Base-by-base conservation (phyloP, 2,797 vertebrate genomes). In the Mus spretus region DNA sequence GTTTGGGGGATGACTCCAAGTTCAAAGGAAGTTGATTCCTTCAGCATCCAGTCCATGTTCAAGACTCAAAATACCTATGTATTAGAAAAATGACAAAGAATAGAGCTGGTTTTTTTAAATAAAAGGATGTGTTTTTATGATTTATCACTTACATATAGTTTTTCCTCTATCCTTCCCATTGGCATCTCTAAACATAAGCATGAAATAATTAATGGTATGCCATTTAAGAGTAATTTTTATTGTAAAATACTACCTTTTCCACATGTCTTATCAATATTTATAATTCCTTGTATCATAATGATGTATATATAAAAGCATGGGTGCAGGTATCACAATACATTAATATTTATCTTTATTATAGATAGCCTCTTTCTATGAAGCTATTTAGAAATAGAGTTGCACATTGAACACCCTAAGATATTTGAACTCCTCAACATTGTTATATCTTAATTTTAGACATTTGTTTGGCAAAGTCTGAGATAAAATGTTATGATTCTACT, bases 141-240 rank as follows among this genome's bases (percentile, higher is more conserved):
- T 26, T 82, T 59, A 59, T 57, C 20, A 15, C 24, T 40, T 37
- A 82, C 3, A 59, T 59, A 81, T 59, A 10, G 3, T 47, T 90
- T 40, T 84, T 95, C 74, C 47, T 14, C 59, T 37, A 77, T 83
- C 40, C 7, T 53, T 24, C n/a, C 14, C 31, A 47, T 5, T 89
- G 81, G 70, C 3, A 40, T 81, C 15, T 85, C 4, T 44, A 80
- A 82, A 79, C n/a, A 57, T 55, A 40, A 80, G 24, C 90, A 91
- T 90, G 19, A 22, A 65, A 70, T 57, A 89, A 91, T 31, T 88
- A 3, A 47, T 40, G 26, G 6, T 31, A 77, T 55, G 92, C 80
- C 40, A 65, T 78, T 92, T 88, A 61, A 86, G 77, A 95, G 72
- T 44, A 93, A 57, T 91, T 31, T 61, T 85, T 79, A 80, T 85